phyloP scores from a whole-genome alignment of 2,797 vertebrate species.

The Pyrocephalus nanus region DNA sequence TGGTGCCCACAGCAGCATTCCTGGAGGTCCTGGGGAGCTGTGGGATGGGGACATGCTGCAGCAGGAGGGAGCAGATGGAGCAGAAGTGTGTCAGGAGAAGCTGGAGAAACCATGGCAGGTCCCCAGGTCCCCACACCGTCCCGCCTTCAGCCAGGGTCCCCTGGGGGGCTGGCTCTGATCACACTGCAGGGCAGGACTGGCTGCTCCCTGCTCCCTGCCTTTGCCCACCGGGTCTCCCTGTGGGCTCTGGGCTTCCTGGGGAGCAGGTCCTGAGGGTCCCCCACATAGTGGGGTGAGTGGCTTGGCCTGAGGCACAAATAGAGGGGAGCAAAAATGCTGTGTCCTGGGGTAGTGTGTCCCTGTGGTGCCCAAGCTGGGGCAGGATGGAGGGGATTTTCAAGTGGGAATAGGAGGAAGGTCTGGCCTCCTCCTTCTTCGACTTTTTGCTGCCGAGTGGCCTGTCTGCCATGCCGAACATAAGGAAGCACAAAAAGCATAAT shows the following conservation, averaged over 20 bases:
- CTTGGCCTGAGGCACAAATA: not conserved
- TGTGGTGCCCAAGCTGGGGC: fast-evolving
- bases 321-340: not conserved
- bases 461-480: not conserved
- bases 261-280: not conserved
- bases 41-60: fast-evolving
- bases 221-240: fast-evolving
- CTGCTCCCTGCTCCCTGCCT: not conserved
- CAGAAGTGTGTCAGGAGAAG: conserved; percentile 39
- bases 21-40: not conserved
- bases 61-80: not conserved
- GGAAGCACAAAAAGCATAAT: not conserved
- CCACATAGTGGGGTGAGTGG: fast-evolving
- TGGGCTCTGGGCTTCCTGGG: fast-evolving
- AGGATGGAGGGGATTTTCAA: not conserved
- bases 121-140: not conserved
- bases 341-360: not conserved
- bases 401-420: not conserved
- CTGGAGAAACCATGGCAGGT: not conserved
- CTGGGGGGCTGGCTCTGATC: conserved; percentile 27
- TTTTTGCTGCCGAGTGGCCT: not conserved
- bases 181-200: not conserved
- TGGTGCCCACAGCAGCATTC: not conserved
- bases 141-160: not conserved
- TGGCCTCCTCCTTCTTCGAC: fast-evolving